These are phyloP conservation scores for Cranoglanis bouderius DNA, from an alignment of 2,113 vertebrate species.

Conservation along the genomic window DNA sequence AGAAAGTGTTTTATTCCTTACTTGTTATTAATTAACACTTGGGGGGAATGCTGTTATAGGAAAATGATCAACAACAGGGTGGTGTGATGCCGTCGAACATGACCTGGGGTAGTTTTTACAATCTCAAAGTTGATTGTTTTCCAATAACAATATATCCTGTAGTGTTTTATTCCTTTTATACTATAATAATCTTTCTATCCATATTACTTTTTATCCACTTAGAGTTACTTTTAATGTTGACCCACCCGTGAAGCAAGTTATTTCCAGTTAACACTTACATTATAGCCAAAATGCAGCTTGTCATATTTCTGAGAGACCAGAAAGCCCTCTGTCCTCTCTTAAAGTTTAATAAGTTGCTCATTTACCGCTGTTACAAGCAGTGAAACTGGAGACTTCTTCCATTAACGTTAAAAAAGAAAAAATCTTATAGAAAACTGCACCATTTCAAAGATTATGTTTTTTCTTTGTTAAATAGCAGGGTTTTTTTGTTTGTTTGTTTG, in stretches of 20 bases:
- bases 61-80: not conserved
- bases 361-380: not conserved
- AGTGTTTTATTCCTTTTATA: not conserved
- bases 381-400: not conserved
- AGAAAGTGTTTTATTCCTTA: not conserved
- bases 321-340: not conserved
- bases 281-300: not conserved
- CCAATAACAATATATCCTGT: not conserved
- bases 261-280: not conserved
- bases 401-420: not conserved
- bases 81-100: not conserved
- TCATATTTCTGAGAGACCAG: not conserved
- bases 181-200: not conserved
- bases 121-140: not conserved
- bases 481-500: not conserved
- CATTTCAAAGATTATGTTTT: not conserved
- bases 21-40: not conserved
- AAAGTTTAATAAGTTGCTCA: not conserved
- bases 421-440: not conserved
- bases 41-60: not conserved
- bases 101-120: too few species aligned
- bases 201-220: not conserved
- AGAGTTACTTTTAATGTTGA: not conserved
- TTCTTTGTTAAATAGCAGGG: not conserved
- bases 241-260: not conserved